Evolutionary conservation across 1,140 invertebrate species (phyloP), one percentile per base, ranked within the genome.

Genomic region (Euwallacea similis): DNA sequence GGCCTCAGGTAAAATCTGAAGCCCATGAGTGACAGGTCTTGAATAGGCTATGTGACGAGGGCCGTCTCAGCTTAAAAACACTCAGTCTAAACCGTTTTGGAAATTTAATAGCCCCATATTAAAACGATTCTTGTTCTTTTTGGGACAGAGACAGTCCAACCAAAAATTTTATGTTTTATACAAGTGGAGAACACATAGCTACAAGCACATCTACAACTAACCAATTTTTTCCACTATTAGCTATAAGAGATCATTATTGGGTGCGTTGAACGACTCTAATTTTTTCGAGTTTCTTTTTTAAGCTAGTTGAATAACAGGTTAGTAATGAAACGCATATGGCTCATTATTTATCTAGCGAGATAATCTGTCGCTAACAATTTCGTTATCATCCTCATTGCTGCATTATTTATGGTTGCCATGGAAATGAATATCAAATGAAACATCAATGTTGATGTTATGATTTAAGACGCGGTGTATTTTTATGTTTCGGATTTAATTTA

Each of bases 21-120:
- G 16, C 16, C 54, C 54, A 56, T 56, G 54, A 56, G 54, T 56
- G 54, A 56, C 54, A 56, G 54, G 2, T n/a, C 16, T 56, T 56
- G 54, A 56, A 56, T 56, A 16, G 16, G 16, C 16, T 9, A 10
- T 9, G 54, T 56, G 54, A 56, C 54, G 54, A 56, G 54, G 54
- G 54, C 54, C 54, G 54, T n/a, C 16, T 21, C 54, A 13, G 9
- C 13, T 50, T 50, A 10, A 50, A 50, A 50, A 50, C 9, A 33
- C 21, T 33, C 46, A 50, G 1, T 50, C 13, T 50, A 50, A 13
- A 50, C 9, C 46, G 13, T 50, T 50, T 50, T 50, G 46, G 46
- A 50, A 50, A 50, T 50, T 50, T 50, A 50, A 50, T 50, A 50
- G 46, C 46, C 9, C 6, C 46, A 13, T 11, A 50, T 50, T 50